Evolutionary conservation across 2,888 invertebrate genomes (phyloP).

Genomic region (Dolichomitus sp.): DNA sequence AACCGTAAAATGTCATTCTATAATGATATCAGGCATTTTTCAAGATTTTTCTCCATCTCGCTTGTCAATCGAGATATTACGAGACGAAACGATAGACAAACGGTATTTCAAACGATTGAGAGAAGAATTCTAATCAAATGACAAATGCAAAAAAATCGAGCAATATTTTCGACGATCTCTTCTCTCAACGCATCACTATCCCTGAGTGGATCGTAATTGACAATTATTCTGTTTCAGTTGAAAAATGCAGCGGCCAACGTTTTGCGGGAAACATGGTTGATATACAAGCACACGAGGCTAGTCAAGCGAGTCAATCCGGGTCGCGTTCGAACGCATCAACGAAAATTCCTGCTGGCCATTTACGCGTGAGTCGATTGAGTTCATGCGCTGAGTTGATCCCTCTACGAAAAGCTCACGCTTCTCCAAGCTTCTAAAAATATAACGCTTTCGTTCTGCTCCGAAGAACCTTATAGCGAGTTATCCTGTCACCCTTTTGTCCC

Average conservation of each 20-base stretch:
- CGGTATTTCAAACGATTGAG: neutral
- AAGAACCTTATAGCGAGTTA: constrained; percentile 13
- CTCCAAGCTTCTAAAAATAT: constrained; percentile 5
- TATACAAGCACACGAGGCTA: constrained; percentile 99
- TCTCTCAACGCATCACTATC: no score
- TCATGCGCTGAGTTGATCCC: constrained; percentile 7
- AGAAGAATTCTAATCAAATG: neutral
- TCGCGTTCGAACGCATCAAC: constrained; percentile 98
- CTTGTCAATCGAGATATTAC: neutral
- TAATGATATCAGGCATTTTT: neutral
- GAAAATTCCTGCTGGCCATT: constrained; percentile 99
- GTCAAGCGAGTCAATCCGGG: constrained; percentile 99
- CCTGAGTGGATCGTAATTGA: neutral
- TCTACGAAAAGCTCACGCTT: constrained; percentile 10
- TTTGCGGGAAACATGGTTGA: constrained; percentile 99
- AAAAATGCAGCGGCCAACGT: constrained; percentile 99
- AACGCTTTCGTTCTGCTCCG: constrained; percentile 8
- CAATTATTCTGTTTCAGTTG: constrained; percentile 89
- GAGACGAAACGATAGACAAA: no score
- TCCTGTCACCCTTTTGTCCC: constrained; percentile 12
- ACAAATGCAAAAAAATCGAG: neutral
- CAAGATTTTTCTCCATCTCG: neutral
- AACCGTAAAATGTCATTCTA: no score
- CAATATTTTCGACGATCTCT: no score
- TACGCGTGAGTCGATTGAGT: constrained; percentile 94